Evolutionary conservation across 2,113 vertebrate genomes (phyloP).

Genomic region (Pygoscelis adeliae): DNA sequence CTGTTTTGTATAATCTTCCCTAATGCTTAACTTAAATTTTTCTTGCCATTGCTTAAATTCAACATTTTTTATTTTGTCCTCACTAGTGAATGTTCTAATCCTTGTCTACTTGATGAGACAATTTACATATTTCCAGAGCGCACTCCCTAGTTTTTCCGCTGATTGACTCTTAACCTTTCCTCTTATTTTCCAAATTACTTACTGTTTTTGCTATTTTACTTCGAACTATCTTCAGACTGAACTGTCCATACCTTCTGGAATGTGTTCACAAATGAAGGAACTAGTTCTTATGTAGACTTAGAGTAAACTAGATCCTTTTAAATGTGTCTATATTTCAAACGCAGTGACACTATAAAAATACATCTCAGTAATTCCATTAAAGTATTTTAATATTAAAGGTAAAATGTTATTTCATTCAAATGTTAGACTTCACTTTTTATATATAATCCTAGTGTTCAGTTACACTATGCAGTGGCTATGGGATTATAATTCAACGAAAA

Average conservation of each 20-base stretch:
- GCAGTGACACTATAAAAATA: background rate
- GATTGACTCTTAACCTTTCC: background rate
- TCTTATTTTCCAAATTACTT: background rate
- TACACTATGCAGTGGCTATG: background rate
- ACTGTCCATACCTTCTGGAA: background rate
- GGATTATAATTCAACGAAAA: background rate
- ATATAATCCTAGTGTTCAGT: background rate
- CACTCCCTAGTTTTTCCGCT: background rate
- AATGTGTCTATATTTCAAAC: background rate
- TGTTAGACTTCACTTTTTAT: background rate
- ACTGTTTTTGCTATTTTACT: background rate
- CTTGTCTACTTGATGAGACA: background rate
- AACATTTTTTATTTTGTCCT: background rate
- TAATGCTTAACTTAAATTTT: background rate
- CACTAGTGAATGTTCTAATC: background rate
- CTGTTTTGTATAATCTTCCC: background rate
- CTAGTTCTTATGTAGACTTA: background rate
- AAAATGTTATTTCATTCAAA: background rate
- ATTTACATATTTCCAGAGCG: background rate
- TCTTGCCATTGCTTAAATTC: background rate
- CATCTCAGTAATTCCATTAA: background rate
- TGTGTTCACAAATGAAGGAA: background rate
- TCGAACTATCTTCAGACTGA: background rate
- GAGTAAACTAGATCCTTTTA: background rate
- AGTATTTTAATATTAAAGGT: background rate